Evolutionary conservation across 2,113 vertebrate genomes (phyloP).

Genomic region (Dicrurus megarhynchus): DNA sequence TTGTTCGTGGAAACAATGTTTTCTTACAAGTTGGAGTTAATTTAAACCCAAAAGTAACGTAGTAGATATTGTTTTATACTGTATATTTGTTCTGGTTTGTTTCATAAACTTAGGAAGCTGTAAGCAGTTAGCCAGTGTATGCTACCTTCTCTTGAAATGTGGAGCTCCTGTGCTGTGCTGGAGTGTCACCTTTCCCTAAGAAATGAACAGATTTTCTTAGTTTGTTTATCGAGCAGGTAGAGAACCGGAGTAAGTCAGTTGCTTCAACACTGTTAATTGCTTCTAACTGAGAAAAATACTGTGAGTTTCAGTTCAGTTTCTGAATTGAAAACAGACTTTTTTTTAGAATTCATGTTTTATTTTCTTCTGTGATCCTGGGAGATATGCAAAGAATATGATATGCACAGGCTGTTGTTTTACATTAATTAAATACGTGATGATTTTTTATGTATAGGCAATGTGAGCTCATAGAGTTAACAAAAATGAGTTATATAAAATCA

Average conservation of each 20-base stretch:
- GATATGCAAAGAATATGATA: neutral
- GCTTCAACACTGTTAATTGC: neutral
- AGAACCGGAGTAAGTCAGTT: neutral
- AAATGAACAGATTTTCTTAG: neutral
- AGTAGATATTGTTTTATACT: neutral
- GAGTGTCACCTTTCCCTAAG: neutral
- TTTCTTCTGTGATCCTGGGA: neutral
- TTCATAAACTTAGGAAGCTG: neutral
- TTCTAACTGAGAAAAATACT: neutral
- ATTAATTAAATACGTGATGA: neutral
- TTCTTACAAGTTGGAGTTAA: neutral
- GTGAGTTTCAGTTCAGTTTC: slow-evolving; percentile 3
- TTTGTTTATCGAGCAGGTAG: neutral
- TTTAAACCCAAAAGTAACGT: too few relatives aligned
- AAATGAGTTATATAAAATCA: neutral
- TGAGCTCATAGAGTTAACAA: neutral
- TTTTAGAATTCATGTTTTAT: neutral
- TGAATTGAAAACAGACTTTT: neutral
- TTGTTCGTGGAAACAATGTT: neutral
- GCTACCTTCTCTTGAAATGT: neutral
- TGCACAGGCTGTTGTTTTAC: neutral
- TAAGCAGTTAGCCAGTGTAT: neutral
- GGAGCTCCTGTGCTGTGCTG: neutral
- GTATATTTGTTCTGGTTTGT: neutral
- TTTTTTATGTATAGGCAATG: neutral